Evolutionary conservation across 1,140 invertebrate species (phyloP).

Genomic region (Druon quercuslanigerum): DNA sequence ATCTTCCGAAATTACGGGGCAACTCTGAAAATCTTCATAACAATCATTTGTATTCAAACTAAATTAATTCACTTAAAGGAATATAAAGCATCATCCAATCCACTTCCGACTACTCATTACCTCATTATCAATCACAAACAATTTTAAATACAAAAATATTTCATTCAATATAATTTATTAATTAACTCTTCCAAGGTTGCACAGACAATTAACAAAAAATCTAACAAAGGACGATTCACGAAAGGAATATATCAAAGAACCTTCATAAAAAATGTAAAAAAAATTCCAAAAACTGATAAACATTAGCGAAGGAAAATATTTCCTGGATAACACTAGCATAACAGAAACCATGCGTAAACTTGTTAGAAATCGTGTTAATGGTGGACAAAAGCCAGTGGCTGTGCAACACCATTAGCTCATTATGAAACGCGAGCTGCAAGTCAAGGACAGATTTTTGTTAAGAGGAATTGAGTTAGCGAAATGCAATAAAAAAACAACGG

Average conservation of each 20-base stretch:
- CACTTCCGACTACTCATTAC: constrained; percentile 22
- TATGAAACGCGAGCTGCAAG: constrained; percentile 35
- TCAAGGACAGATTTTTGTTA: constrained; percentile 33
- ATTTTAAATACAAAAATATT: too few species aligned
- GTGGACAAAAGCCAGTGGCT: constrained; percentile 38
- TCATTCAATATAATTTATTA: too few species aligned
- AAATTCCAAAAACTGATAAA: constrained; percentile 31
- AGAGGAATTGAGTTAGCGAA: constrained; percentile 54
- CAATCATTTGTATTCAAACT: not conserved
- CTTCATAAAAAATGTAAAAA: not conserved
- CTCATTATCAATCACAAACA: not conserved
- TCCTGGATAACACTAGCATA: constrained; percentile 25
- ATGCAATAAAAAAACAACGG: constrained; percentile 63
- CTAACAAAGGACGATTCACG: not conserved
- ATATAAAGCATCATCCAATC: constrained; percentile 7
- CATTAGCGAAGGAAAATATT: constrained; percentile 22
- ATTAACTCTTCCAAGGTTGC: too few species aligned
- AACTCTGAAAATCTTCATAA: not conserved
- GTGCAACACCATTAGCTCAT: constrained; percentile 32
- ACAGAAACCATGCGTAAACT: constrained; percentile 52
- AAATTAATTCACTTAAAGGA: too few species aligned
- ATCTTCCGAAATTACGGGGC: too few species aligned
- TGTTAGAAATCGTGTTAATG: constrained; percentile 49
- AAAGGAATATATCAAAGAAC: not conserved
- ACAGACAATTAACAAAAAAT: too few species aligned